Base-by-base conservation (phyloP, 2,888 invertebrate genomes). In the Drosophila suboccidentalis region DNA sequence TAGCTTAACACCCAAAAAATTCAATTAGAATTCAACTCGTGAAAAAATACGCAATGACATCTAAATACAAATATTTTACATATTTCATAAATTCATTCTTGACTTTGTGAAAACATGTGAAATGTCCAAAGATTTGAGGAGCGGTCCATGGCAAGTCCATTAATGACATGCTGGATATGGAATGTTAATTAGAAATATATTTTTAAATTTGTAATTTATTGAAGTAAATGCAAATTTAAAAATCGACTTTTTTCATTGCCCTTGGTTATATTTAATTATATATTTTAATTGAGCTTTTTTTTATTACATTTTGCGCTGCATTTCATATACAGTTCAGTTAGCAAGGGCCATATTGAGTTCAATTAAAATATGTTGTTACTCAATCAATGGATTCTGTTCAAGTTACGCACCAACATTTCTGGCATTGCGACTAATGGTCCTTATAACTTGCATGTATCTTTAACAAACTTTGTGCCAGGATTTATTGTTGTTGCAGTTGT, bases 181-280 rank as follows among this genome's bases (percentile, higher is more conserved):
- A 84, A 89, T 84, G 71, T 88, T 85, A 88, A 89, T 85, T 84
- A 84, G 82, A 86, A 79, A 70, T 63, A 17, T 55, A 19, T 38
- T 50, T 74, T 58, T 19, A 61, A 22, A 32, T 59, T 65, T 51
- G 13, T 11, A 50, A 53, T 41, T 54, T 61, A 61, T 61, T 34
- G 36, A 36, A 36, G 61, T 29, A 46, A 17, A 54, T 47, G 26
- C 10, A 22, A 4, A 58, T 34, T 59, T 49, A 9, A 39, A 29
- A 34, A 19, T 22, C 19, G 5, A 36, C 3, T 34, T 41, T 41
- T n/a, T 13, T 17, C 51, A 22, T 22, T 38, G 41, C 54, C 62
- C 55, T 53, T 74, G 53, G 29, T 50, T 77, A 68, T 75, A 75
- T 71, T 67, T 68, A 82, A 78, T 75, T 84, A 80, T 63, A 61